Percentiles rank a stretch among this genome's conserved stretches.
phyloP scores from a whole-genome alignment of 2,113 vertebrate genomes.

The Apodemus sylvaticus region DNA sequence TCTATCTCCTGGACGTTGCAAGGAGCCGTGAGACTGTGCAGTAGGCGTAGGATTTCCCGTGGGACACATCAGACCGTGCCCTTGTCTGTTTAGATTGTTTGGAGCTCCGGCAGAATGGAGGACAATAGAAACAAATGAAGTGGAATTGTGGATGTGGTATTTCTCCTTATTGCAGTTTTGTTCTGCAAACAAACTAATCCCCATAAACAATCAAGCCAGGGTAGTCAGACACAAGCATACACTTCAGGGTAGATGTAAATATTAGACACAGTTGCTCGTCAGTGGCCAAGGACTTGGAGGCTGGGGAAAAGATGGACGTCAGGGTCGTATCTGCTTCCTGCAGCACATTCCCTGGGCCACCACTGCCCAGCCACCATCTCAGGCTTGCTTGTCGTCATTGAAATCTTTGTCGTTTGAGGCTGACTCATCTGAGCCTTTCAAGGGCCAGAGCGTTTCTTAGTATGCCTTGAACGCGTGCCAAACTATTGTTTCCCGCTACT shows the following conservation, averaged over 20 bases:
- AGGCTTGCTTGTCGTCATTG: constrained; percentile 71
- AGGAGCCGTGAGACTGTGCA: neutral
- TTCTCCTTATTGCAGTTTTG: neutral
- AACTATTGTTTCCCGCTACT: constrained; percentile 87
- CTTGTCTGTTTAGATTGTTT: neutral
- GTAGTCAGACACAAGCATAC: constrained; percentile 49
- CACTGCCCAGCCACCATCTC: neutral
- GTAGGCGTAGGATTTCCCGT: neutral
- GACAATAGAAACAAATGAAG: neutral
- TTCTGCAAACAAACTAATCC: neutral
- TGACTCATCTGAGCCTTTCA: constrained; percentile 82
- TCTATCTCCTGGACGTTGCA: neutral
- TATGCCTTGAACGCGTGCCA: constrained; percentile 81
- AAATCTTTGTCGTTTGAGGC: constrained; percentile 75
- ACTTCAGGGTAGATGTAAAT: neutral
- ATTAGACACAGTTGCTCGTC: constrained; percentile 60
- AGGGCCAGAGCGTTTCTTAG: constrained; percentile 74
- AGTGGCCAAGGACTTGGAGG: constrained; percentile 68
- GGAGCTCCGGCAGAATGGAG: neutral
- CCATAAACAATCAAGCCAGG: neutral
- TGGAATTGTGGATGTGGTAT: neutral
- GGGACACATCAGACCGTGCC: neutral
- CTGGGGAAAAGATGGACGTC: constrained; percentile 70
- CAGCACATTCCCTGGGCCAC: constrained; percentile 69
- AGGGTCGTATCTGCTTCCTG: constrained; percentile 79